Evolutionary conservation across 1,140 invertebrate genomes (phyloP), one percentile per base, ranked within the genome.

Genomic region (Camponotus floridanus): DNA sequence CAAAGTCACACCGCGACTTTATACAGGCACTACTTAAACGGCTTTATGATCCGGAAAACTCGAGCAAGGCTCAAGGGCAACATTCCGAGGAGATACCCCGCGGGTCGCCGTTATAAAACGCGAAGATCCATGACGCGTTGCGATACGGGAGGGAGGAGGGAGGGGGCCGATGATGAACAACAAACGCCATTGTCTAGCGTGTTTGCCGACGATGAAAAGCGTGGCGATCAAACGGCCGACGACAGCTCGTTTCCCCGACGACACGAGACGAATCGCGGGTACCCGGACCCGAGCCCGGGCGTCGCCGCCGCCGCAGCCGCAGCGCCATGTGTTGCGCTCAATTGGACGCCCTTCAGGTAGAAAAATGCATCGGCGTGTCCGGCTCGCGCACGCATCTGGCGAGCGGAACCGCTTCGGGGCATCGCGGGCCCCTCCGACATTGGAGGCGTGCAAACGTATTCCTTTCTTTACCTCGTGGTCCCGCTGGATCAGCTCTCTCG

Each of bases 361-460:
- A 94, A 94, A 92, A 93, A 92, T 86, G 86, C 76, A 68, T 70
- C 86, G 55, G 59, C 87, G 79, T 84, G 90, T 87, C 87, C 67
- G 85, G 90, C 81, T 88, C 86, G 83, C 78, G 67, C 86, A 92
- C 93, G 91, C 94, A 94, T 94, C 94, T 94, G 94, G 94, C 93
- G 91, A 94, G 92, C 94, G 94, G 89, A 88, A 86, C 76, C 86
- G 67, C 78, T 86, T n/a, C 76, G 61, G 74, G 79, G 68, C 42
- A 64, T 59, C 48, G 62, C 39, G 51, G 84, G 67, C 76, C 85
- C 62, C 59, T 61, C 61, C 78, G 73, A 78, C 59, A 76, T 51
- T 59, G 76, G 79, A 81, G 85, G 87, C 87, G 74, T 80, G 88
- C 79, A 71, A 68, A 81, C 76, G 86, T 73, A 85, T 74, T 87